phyloP scores from a whole-genome alignment of 2,797 vertebrate genomes.

The Arrhamphus sclerolepis region DNA sequence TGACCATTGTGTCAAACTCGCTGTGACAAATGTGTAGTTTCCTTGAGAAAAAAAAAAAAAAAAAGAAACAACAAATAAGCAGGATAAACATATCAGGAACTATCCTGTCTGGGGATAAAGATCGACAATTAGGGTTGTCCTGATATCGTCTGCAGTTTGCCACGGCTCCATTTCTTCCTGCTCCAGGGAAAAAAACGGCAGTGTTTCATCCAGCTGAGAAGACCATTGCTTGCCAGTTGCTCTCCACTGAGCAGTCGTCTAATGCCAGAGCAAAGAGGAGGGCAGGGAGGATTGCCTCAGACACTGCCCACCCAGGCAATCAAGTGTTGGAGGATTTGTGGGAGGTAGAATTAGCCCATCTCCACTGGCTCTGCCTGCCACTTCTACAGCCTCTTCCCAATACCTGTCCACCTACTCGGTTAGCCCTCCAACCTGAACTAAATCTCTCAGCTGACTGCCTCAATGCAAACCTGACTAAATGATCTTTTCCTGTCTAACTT shows the following conservation, averaged over 20 bases:
- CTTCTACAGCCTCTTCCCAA: conserved; percentile 65
- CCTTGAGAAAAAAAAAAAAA: too few relatives aligned
- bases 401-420: conserved; percentile 72
- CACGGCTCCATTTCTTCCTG: conserved; percentile 61
- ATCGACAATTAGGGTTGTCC: conserved; percentile 54
- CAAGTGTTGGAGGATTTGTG: conserved; percentile 78
- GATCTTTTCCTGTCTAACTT: conserved; percentile 46
- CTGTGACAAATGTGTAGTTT: conserved; percentile 2
- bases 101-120: conserved; percentile 51
- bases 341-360: conserved; percentile 74
- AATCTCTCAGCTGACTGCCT: conserved; percentile 63
- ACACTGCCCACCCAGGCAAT: conserved; percentile 78
- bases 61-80: conserved; percentile 21
- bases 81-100: conserved; percentile 50
- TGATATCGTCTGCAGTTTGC: conserved; percentile 56
- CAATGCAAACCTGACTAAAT: conserved; percentile 50
- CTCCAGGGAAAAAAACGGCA: conserved; percentile 62
- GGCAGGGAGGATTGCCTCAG: conserved; percentile 73
- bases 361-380: conserved; percentile 61
- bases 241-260: conserved; percentile 73
- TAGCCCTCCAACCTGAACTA: conserved; percentile 60
- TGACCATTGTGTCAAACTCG: conserved; percentile 6
- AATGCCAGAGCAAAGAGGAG: conserved; percentile 74
- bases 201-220: conserved; percentile 72
- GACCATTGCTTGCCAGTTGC: conserved; percentile 74